Evolutionary conservation across 2,113 vertebrate species (phyloP).

Genomic region (Melanostigma gelatinosum): DNA sequence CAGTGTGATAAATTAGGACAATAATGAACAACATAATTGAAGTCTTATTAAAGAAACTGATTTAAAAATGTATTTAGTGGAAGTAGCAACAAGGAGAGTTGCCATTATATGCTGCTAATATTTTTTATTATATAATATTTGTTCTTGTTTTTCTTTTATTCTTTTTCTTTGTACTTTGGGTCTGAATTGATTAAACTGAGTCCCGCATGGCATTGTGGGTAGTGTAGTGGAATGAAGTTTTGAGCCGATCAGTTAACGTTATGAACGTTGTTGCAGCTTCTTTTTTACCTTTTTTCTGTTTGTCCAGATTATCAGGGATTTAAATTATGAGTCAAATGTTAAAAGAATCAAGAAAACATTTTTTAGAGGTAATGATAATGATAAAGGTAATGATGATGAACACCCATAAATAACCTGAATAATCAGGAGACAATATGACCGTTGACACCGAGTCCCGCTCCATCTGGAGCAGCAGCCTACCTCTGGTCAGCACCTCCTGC

Average conservation of each 20-base stretch:
- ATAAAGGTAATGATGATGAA: background rate
- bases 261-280: background rate
- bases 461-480: conserved; percentile 32
- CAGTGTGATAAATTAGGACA: background rate
- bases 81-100: too few relatives aligned
- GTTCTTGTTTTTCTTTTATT: too few relatives aligned
- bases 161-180: background rate
- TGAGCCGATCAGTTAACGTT: background rate
- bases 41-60: too few relatives aligned
- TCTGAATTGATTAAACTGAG: background rate
- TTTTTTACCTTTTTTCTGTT: background rate
- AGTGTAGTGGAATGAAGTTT: background rate
- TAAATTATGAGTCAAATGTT: background rate
- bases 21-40: too few relatives aligned
- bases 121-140: too few relatives aligned
- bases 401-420: background rate
- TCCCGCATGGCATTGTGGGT: background rate
- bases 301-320: background rate
- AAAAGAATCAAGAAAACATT: background rate
- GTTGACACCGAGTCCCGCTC: too few relatives aligned
- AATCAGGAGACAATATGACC: too few relatives aligned
- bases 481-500: conserved; percentile 48
- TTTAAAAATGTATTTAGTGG: background rate
- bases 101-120: background rate
- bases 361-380: too few relatives aligned